Conservation (phyloP, 1,140 invertebrate genomes). For the roundworm (Caenorhabditis elegans) region WBcel235 BX284602.5:5422001-5422500, state of each 20-base stretch:
- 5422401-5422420: background rate
- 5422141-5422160: background rate
- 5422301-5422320: background rate
- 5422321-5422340: constrained; percentile 8
- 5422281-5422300: background rate
- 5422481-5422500: background rate
- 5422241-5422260: constrained; percentile 8
- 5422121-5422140: background rate
- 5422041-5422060: background rate
- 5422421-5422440: background rate
- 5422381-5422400: background rate
- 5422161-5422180: no score
- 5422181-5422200: background rate
- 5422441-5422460: background rate
- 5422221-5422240: background rate
- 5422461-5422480: background rate
- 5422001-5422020: background rate
- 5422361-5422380: no score
- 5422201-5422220: background rate
- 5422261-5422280: constrained; percentile 8
- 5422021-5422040: background rate
- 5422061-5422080: background rate
- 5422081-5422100: background rate
- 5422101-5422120: background rate
- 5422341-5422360: background rate